A percentile compares a stretch with the other conserved stretches of the same genome.
phyloP scores from a whole-genome alignment of 2,797 vertebrate species.

The Heliangelus exortis region DNA sequence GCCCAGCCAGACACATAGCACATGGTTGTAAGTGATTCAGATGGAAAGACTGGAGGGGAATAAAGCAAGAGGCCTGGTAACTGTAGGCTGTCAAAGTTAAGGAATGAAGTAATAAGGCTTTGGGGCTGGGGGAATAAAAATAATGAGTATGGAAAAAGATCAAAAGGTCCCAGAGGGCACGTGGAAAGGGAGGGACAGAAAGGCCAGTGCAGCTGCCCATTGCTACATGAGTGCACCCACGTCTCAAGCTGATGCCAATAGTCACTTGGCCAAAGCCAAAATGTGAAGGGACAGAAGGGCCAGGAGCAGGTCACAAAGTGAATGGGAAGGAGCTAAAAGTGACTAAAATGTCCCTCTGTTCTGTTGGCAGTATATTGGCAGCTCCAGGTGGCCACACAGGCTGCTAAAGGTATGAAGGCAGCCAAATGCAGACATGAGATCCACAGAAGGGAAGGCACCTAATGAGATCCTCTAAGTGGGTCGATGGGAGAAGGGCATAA shows the following conservation, averaged over 20 bases:
- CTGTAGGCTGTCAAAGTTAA: background rate
- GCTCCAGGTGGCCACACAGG: background rate
- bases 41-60: background rate
- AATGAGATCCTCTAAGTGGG: background rate
- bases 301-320: background rate
- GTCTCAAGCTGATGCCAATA: background rate
- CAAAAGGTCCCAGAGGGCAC: background rate
- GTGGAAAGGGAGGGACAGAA: background rate
- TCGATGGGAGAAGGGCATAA: background rate
- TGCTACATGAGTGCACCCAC: background rate
- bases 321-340: background rate
- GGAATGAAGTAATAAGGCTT: background rate
- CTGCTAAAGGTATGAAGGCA: background rate
- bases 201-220: accelerated
- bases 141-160: background rate
- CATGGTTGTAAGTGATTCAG: background rate
- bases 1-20: accelerated
- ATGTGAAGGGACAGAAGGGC: background rate
- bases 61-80: background rate
- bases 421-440: background rate
- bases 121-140: background rate
- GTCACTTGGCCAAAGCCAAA: background rate
- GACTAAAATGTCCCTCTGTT: accelerated
- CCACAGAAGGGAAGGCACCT: background rate
- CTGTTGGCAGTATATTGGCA: background rate